These are phyloP conservation scores for Drosophila differens DNA, from an alignment of 2,888 invertebrate species.

Conservation along the genomic window DNA sequence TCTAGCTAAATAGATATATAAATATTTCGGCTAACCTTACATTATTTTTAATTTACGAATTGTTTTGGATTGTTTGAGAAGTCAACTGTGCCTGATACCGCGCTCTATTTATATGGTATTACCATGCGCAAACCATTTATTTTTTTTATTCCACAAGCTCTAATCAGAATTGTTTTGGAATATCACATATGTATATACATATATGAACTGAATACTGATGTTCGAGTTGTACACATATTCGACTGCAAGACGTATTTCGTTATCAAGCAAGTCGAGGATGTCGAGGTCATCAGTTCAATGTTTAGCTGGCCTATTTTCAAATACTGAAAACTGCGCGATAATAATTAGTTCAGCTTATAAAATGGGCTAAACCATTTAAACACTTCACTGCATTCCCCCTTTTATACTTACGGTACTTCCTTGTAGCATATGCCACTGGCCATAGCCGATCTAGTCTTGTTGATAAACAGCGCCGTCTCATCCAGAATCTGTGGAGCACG, in stretches of 20 bases:
- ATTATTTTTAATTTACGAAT: too few species aligned
- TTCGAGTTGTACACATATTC: not conserved
- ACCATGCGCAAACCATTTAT: not conserved
- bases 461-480: constrained; percentile 83
- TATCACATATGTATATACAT: constrained; percentile 7
- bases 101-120: not conserved
- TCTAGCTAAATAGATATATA: not conserved
- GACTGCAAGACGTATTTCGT: constrained; percentile 56
- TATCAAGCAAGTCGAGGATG: constrained; percentile 72
- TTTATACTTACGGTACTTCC: constrained; percentile 85
- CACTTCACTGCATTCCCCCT: not conserved
- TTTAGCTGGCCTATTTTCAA: constrained; percentile 48
- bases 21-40: not conserved
- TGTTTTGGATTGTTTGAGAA: not conserved
- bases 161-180: constrained; percentile 4
- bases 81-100: not conserved
- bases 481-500: constrained; percentile 72
- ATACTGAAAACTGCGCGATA: constrained; percentile 38
- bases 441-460: constrained; percentile 83
- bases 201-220: constrained; percentile 11
- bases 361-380: not conserved
- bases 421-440: constrained; percentile 83
- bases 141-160: constrained; percentile 13
- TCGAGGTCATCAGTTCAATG: constrained; percentile 71
- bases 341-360: constrained; percentile 11